Evolutionary conservation across 1,140 invertebrate genomes (phyloP), one percentile per base, ranked within the genome.

Genomic region (Vanessa tameamea): DNA sequence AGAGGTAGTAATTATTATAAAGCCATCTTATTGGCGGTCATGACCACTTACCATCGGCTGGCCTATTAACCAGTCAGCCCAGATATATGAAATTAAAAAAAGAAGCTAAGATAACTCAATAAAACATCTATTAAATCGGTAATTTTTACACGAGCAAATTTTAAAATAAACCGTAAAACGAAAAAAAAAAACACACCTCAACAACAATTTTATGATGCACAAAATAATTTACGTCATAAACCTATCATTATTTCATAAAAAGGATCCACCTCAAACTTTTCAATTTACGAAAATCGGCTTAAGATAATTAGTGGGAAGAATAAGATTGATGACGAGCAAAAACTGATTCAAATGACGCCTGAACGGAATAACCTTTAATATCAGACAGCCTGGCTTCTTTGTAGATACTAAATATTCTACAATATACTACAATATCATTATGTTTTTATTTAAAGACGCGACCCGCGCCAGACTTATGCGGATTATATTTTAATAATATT

Each of bases 231-330:
- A 76, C 64, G 59, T 57, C 23, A 47, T 59, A 8, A 68, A 72
- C 74, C 69, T 64, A 68, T 76, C 74, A 76, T 76, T 76, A 76
- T 76, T 76, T 76, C 72, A 72, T 77, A 77, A 74, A 75, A 77
- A 77, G 57, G 78, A 64, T 73, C 72, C 78, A 69, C 72, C 78
- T 73, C 64, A 53, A 75, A 71, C 72, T 77, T 77, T 79, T 79
- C 75, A 70, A 79, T 79, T 79, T 76, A 73, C 69, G 57, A 76
- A 76, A 76, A 68, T 76, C 74, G 61, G 75, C 75, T 64, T 50
- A 69, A 68, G 69, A 79, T 79, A 79, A 79, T 79, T 79, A 79
- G 75, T 77, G 66, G 69, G 51, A 50, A 67, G 72, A 69, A 73
- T 53, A 74, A 79, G 75, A 79, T 76, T 75, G 65, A 79, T 70